These are phyloP conservation scores for Hepsetus odoe DNA, from an alignment of 2,113 vertebrate genomes.

Conservation along the genomic window DNA sequence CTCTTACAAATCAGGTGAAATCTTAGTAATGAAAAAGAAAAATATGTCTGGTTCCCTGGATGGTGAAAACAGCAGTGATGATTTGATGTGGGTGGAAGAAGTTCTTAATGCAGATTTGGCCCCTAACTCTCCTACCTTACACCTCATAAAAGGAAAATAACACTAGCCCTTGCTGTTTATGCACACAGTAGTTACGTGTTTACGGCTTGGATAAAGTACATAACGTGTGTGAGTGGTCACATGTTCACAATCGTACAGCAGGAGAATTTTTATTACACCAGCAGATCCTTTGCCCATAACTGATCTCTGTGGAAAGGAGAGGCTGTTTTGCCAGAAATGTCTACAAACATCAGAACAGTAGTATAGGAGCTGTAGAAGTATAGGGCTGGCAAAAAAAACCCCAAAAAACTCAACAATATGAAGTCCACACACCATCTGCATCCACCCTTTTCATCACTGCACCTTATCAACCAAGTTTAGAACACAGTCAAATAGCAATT, in stretches of 20 bases:
- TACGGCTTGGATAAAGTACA: neutral
- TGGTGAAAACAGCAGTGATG: neutral
- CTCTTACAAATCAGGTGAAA: neutral
- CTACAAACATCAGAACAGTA: no score
- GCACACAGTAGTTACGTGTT: neutral
- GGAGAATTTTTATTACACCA: neutral
- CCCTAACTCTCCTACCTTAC: neutral
- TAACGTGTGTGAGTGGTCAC: neutral
- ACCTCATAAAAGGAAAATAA: neutral
- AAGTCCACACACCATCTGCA: no score
- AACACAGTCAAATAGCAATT: slow-evolving; percentile 46
- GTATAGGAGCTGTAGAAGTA: no score
- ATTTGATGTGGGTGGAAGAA: neutral
- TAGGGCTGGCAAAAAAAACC: no score
- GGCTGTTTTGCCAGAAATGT: no score
- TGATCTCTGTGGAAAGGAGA: neutral
- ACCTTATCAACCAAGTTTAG: neutral
- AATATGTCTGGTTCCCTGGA: slow-evolving; percentile 9
- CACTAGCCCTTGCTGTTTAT: neutral
- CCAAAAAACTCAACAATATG: no score
- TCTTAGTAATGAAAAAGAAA: neutral
- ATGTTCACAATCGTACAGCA: neutral
- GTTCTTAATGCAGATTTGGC: neutral
- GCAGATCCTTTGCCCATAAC: no score
- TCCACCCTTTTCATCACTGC: neutral